Conservation (phyloP, 1,140 invertebrate species). For the Holcopasites calliopsidis region DNA sequence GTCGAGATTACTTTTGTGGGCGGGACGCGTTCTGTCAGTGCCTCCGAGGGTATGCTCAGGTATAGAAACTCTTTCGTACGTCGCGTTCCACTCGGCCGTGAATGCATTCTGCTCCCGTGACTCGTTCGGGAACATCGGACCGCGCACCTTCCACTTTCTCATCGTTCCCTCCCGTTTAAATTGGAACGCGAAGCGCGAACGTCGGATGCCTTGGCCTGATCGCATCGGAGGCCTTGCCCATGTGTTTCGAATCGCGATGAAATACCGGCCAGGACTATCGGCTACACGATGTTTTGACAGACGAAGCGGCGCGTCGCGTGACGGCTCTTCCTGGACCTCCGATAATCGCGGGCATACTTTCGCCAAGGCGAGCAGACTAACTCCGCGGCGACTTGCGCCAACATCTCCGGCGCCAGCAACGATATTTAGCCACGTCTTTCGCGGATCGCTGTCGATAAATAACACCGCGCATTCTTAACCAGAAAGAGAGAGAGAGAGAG, state of each 20-base stretch:
- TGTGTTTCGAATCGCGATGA: constrained; percentile 73
- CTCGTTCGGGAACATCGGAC: constrained; percentile 22
- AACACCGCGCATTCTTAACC: constrained; percentile 29
- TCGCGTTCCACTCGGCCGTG: constrained; percentile 40
- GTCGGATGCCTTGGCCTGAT: too few relatives aligned
- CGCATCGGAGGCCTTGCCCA: constrained; percentile 28
- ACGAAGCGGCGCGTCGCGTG: constrained; percentile 55
- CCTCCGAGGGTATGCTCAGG: constrained; percentile 72
- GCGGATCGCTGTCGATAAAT: constrained; percentile 65
- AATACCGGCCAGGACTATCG: constrained; percentile 67
- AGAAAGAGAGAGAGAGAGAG: background rate
- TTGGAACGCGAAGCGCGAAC: constrained; percentile 69
- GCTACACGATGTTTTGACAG: constrained; percentile 71
- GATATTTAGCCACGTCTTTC: constrained; percentile 64
- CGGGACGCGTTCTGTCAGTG: constrained; percentile 79
- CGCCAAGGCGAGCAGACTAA: constrained; percentile 37
- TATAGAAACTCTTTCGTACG: constrained; percentile 58
- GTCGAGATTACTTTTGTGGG: constrained; percentile 80
- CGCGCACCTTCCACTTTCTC: constrained; percentile 33
- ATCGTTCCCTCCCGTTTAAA: constrained; percentile 70
- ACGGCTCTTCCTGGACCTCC: too few relatives aligned
- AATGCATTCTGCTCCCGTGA: constrained; percentile 51
- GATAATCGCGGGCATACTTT: constrained; percentile 4
- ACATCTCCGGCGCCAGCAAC: constrained; percentile 63
- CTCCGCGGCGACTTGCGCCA: constrained; percentile 6